Base-by-base conservation (phyloP, 2,797 vertebrate genomes). In the Mormyrops boulengeri region DNA sequence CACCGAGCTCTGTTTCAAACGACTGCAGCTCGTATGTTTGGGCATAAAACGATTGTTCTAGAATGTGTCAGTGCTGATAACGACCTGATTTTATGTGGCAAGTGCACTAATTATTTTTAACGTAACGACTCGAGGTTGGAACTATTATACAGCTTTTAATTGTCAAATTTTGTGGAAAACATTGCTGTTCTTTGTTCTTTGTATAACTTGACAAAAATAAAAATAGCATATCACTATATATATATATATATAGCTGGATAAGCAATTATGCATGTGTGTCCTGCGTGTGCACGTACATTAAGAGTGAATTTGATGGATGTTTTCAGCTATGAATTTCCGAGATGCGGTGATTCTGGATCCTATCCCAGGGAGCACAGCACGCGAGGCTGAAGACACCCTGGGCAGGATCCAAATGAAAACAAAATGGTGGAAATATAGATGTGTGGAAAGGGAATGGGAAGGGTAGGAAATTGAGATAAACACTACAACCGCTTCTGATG, bases 171-270 rank as follows among this genome's bases (percentile, higher is more conserved):
- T 91, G 90, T 87, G 88, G 87, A 89, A 91, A 90, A 91, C 90
- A 89, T 92, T 92, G 89, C 60, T 92, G 89, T 91, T 30, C 26
- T 30, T 84, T 91, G 91, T 91, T 92, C 91, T 93, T 93, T 93
- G 92, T 93, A 93, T 91, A 84, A 92, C 90, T 93, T 92, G 91
- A 89, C 92, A 90, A 88, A 93, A 93, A 92, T 91, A 90, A 91
- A 93, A 92, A 91, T 55, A 52, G 86, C 69, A 60, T 90, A 86
- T 90, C 57, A 91, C 90, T 2, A 91, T n/a, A 34, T 87, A 57
- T 87, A 9, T 47, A 34, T 86, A 38, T 53, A 8, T 47, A 8
- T 89, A 41, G 55, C 6, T 17, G 60, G 4, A 22, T 41, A 5
- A 44, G 30, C 26, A 60, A 30, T 5, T 4, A 30, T 44, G 1